Evolutionary conservation across 2,888 invertebrate species (phyloP), one percentile per base, ranked within the genome.

Genomic region (Catocala fraxini): DNA sequence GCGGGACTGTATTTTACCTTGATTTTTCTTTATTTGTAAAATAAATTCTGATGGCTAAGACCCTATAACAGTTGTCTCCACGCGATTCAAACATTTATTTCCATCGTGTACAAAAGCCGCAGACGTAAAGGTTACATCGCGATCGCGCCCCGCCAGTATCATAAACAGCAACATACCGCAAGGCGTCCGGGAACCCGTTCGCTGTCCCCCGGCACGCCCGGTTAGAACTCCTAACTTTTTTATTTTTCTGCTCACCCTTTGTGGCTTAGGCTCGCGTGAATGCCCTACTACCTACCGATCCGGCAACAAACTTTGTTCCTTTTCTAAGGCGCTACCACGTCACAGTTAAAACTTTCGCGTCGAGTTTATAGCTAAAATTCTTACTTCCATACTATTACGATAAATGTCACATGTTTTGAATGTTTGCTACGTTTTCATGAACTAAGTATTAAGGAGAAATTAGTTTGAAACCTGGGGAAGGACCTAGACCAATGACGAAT

Each of bases 221-320:
- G 93, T 93, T 92, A 92, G 92, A 92, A 90, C 84, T 90, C 90
- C 90, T 88, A 90, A 91, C 90, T 91, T 92, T 39, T 93, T 93
- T 92, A 89, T 92, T 93, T 91, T 87, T 84, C 87, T 83, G 87
- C 84, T 89, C 89, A 90, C 92, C 92, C 93, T 91, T 88, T 88
- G 89, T 87, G 88, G 89, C 88, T 91, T 90, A 91, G 91, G 85
- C 82, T 85, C 83, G 87, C 91, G 90, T 89, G 90, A 91, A 88
- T 86, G 88, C 89, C 89, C 91, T 89, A 88, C 89, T 86, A 86
- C 86, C 87, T 83, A 82, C 83, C 80, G 77, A 83, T 65, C 75
- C 68, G 68, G 59, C 71, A 73, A 72, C 78, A 64, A 73, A 73
- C 68, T 81, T 77, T 74, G 70, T 75, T 76, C 72, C 72, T 79